Evolutionary conservation across 2,113 vertebrate species (phyloP), one percentile per base, ranked within the genome.

Genomic region (Oplegnathus fasciatus): DNA sequence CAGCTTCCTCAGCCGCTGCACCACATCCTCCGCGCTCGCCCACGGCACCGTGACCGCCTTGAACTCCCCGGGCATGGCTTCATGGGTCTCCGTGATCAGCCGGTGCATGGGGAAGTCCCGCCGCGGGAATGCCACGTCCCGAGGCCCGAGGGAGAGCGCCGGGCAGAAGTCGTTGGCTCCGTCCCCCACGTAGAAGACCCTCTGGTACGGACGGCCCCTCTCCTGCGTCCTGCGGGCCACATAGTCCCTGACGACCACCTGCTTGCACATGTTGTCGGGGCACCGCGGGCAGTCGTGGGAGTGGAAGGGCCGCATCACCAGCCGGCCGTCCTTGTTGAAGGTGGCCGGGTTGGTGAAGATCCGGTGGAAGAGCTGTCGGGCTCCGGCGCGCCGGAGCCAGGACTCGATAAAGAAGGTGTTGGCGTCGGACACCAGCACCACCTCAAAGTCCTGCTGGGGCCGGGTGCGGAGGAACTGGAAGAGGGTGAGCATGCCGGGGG

Each of bases 151-250:
- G 5, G 94, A 42, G 24, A 93, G 83, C 0, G 96, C 94, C 0
- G 98, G 98, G 82, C 98, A 99, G 95, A 99, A 99, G 90, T 99
- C 98, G 54, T 99, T 99, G 93, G 97, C 97, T 1, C 98, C 98
- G 0, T 99, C 98, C 0, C 98, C 98, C 0, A 99, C 95, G 58
- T 99, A 99, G 92, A 99, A 95, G 3, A 99, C 84, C 61, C 95
- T 94, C 93, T 98, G 96, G 68, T 97, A 99, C 1, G 95, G 95
- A 22, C 94, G 95, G 11, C 95, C 95, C 9, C 95, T 92, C 84
- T 98, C 97, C 68, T 93, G 95, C 22, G 95, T 94, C 78, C 97
- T 90, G 90, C 97, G 96, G 0, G 94, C 90, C 89, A 98, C 94
- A 82, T 99, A 99, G 15, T 99, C 97, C 0, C 92, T 85, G 0